phyloP scores from a whole-genome alignment of 2,113 vertebrate genomes.

The Phyllostomus hastatus region DNA sequence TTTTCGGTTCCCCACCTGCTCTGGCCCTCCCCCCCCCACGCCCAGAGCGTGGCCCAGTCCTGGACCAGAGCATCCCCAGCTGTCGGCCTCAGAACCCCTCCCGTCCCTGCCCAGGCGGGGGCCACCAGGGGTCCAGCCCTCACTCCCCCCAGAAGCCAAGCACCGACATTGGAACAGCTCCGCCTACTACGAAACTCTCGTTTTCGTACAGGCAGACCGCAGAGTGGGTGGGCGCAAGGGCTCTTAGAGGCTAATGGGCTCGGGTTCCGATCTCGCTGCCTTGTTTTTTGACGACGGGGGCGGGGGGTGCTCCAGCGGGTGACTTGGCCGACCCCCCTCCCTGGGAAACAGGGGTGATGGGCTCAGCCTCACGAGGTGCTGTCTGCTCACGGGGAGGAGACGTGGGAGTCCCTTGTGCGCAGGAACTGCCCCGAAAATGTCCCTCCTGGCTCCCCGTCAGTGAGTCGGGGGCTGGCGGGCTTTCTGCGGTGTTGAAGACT shows the following conservation, averaged over 20 bases:
- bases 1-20: accelerated
- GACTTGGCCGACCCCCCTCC: neutral
- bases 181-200: accelerated
- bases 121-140: accelerated
- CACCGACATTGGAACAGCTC: accelerated
- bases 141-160: neutral
- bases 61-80: neutral
- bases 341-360: neutral
- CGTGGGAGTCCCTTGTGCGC: accelerated
- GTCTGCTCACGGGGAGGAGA: neutral
- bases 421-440: accelerated
- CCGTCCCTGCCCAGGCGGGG: neutral
- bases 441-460: accelerated
- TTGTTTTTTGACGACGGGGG: neutral
- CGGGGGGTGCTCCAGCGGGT: neutral
- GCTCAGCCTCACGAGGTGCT: accelerated
- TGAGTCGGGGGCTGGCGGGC: accelerated
- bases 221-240: neutral
- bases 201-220: neutral
- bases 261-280: neutral
- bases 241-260: neutral
- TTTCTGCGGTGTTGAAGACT: neutral
- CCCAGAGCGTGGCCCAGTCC: accelerated
- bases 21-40: accelerated
- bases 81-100: accelerated